Evolutionary conservation across 2,113 vertebrate genomes (phyloP).

Genomic region (Herpetotheres cachinnans): DNA sequence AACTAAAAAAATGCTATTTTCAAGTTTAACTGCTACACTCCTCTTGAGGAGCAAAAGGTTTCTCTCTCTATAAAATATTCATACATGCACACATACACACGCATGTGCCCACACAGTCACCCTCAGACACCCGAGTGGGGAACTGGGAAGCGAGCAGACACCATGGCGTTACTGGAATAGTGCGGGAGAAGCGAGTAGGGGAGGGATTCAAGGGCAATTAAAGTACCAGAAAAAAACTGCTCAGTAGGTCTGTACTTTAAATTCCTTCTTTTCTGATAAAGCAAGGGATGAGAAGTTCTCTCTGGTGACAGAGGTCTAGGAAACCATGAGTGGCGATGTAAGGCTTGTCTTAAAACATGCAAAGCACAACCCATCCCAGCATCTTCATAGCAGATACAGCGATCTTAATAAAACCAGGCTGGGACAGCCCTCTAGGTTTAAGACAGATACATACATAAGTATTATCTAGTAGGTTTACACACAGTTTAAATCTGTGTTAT

Average conservation of each 20-base stretch:
- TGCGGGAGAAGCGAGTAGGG: background rate
- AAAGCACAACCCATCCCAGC: background rate
- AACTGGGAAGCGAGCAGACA: background rate
- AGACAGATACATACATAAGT: background rate
- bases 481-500: background rate
- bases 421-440: background rate
- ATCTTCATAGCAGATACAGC: background rate
- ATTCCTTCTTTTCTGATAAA: background rate
- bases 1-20: background rate
- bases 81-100: accelerated
- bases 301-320: background rate
- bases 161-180: background rate
- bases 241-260: background rate
- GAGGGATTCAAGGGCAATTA: background rate
- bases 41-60: background rate
- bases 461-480: background rate
- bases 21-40: background rate
- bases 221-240: background rate
- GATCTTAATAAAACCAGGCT: background rate
- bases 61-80: accelerated
- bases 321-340: background rate
- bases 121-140: accelerated
- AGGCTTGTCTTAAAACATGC: background rate
- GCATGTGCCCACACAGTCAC: background rate
- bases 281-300: background rate